phyloP scores from a whole-genome alignment of 2,113 vertebrate species.

The Gobio gobio region DNA sequence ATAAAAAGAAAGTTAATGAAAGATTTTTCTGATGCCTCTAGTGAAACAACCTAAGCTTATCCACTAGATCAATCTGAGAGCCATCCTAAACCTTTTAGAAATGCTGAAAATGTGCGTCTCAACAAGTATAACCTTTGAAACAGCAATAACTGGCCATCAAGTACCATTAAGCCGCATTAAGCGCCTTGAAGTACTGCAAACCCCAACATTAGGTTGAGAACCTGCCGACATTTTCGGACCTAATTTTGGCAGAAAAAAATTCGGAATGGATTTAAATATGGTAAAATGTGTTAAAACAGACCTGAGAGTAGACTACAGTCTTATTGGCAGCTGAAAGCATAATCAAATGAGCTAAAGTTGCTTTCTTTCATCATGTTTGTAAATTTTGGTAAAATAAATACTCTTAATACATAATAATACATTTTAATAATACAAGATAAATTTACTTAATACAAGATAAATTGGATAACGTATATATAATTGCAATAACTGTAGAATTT shows the following conservation, averaged over 20 bases:
- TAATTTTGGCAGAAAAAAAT: background rate
- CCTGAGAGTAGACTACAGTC: background rate
- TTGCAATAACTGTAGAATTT: too few species aligned
- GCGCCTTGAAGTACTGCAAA: background rate
- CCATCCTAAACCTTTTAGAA: background rate
- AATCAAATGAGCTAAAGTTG: background rate
- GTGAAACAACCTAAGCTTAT: background rate
- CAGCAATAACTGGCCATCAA: background rate
- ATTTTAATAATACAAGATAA: background rate
- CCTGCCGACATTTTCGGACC: background rate
- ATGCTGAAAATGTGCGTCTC: background rate
- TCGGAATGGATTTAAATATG: background rate
- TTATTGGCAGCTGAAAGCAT: background rate
- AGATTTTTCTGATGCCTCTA: background rate
- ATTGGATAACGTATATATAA: too few species aligned
- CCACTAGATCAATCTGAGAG: background rate
- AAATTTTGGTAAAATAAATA: too few species aligned
- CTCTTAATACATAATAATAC: background rate
- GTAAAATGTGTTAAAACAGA: background rate
- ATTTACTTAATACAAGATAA: too few species aligned
- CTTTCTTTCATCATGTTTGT: background rate
- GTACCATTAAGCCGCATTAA: background rate
- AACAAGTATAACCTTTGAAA: background rate
- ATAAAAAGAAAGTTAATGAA: background rate
- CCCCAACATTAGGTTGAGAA: background rate